Evolutionary conservation across 2,888 invertebrate genomes (phyloP), one percentile per base, ranked within the genome.

Genomic region (Anticlea derivata): DNA sequence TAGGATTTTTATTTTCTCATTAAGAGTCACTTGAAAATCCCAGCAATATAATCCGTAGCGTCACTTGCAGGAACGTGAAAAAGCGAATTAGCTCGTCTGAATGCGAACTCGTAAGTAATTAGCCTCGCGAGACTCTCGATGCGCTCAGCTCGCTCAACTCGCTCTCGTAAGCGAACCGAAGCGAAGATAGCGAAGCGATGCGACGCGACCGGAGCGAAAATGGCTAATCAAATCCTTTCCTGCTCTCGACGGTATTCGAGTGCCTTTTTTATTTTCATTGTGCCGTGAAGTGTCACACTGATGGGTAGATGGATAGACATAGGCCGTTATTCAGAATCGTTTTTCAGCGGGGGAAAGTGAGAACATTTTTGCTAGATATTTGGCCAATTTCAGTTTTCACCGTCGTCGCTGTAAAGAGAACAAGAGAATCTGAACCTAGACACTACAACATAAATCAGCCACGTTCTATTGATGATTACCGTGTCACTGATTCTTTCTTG

Each of bases 221-320:
- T 86, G 87, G 85, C 88, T 90, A 90, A 90, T 90, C 90, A 90
- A 90, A 90, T 90, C 86, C 85, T 84, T 85, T 83, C 78, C 81
- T 78, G 78, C 87, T 78, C 86, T 82, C 83, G 68, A 74, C 83
- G 78, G 78, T 58, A 71, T 83, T 86, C 73, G 73, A 86, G 86
- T 66, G 78, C 64, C 78, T 83, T 87, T 60, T 87, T 86, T 87
- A 86, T 87, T 86, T 79, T 75, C 81, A 88, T 86, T 88, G 84
- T 88, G 76, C 75, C 71, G 75, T 85, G 80, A 80, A 87, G 86
- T 85, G 83, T 86, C 83, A 83, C 78, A 67, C 70, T 79, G 76
- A 52, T 72, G 75, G 68, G 66, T 68, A 69, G 67, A 68, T 70
- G 66, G 57, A 65, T 72, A 68, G 62, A 61, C 38, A 72, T 63